Evolutionary conservation across 2,113 vertebrate species (phyloP).

Genomic region (Balaeniceps rex): DNA sequence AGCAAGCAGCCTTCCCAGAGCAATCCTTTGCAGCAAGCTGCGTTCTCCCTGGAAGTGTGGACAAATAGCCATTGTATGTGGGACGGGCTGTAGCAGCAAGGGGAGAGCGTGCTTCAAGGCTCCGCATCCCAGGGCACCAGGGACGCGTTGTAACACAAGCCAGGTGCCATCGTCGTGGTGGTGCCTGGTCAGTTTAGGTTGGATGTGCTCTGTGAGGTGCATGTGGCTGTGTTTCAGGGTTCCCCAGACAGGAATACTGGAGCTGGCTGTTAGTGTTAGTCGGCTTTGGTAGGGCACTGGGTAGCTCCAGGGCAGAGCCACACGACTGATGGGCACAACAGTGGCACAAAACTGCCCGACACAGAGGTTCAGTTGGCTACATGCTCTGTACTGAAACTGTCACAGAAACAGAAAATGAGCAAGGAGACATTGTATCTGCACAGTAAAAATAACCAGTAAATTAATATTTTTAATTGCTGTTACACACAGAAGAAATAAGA

Average conservation of each 20-base stretch:
- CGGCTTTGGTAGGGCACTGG: neutral
- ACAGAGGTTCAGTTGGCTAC: neutral
- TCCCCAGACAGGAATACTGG: neutral
- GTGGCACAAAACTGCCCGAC: neutral
- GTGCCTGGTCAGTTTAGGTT: neutral
- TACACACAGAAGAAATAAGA: slow-evolving; percentile 48
- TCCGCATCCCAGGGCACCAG: fast-evolving
- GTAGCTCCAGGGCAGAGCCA: neutral
- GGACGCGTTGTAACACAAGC: neutral
- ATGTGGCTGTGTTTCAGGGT: neutral
- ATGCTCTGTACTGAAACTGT: neutral
- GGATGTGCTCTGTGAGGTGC: neutral
- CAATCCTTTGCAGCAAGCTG: neutral
- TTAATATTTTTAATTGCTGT: slow-evolving; percentile 59
- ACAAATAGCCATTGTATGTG: neutral
- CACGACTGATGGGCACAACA: neutral
- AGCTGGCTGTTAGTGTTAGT: neutral
- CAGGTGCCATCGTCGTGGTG: fast-evolving
- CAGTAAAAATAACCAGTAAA: slow-evolving; percentile 22
- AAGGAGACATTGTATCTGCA: neutral
- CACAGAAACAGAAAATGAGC: neutral
- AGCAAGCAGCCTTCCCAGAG: neutral
- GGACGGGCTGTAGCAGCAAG: neutral
- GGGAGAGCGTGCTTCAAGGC: neutral
- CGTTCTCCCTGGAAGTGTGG: neutral